These are phyloP conservation scores for Rhadinocentrus ornatus DNA, from an alignment of 2,797 vertebrate genomes.

Conservation along the genomic window DNA sequence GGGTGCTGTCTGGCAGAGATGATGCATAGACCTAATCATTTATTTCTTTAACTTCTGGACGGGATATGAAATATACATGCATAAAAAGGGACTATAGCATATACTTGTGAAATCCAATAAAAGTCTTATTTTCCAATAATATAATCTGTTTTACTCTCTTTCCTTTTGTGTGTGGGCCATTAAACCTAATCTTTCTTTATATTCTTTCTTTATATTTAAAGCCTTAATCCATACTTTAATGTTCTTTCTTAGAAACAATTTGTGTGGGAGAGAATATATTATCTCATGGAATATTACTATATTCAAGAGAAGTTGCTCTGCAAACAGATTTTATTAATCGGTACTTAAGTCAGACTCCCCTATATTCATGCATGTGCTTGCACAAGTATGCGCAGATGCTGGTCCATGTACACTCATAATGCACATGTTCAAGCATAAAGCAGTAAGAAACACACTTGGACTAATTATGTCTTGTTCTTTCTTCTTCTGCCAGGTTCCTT, in stretches of 20 bases:
- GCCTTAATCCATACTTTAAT: constrained; percentile 51
- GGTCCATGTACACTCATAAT: constrained; percentile 3
- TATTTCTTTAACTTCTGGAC: constrained; percentile 58
- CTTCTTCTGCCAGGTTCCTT: constrained; percentile 45
- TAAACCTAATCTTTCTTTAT: constrained; percentile 53
- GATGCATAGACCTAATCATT: constrained; percentile 66
- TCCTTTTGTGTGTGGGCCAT: constrained; percentile 21
- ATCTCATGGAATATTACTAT: constrained; percentile 21
- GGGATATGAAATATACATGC: constrained; percentile 45
- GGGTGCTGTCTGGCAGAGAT: constrained; percentile 71
- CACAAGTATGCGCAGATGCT: constrained; percentile 5
- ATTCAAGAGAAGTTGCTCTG: constrained; percentile 26
- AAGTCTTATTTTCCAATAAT: constrained; percentile 34
- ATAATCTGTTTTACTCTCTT: constrained; percentile 40
- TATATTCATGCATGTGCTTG: background rate
- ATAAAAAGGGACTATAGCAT: constrained; percentile 22
- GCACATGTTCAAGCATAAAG: constrained; percentile 8
- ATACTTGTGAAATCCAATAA: constrained; percentile 49
- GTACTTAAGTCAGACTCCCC: constrained; percentile 34
- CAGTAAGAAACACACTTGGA: constrained; percentile 22
- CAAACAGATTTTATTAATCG: constrained; percentile 39
- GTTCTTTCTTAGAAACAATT: constrained; percentile 40
- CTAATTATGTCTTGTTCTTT: constrained; percentile 62
- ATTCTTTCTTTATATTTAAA: constrained; percentile 52
- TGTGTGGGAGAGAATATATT: constrained; percentile 32